Percentiles rank a stretch among this genome's conserved stretches.
phyloP scores from a whole-genome alignment of 1,140 invertebrate genomes.

The Drosophila littoralis region DNA sequence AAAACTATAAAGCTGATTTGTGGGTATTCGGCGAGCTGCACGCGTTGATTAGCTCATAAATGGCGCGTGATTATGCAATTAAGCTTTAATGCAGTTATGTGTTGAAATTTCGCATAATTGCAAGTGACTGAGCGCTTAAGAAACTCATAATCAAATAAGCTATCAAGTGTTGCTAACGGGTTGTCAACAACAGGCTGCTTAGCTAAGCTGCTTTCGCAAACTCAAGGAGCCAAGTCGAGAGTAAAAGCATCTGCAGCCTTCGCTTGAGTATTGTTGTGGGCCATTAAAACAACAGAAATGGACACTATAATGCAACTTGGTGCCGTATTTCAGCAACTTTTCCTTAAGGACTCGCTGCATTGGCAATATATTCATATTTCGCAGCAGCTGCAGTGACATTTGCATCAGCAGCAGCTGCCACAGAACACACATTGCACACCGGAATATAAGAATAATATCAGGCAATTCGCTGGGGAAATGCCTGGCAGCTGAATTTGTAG shows the following conservation, averaged over 20 bases:
- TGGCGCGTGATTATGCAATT: slow-evolving; percentile 20
- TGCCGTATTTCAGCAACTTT: slow-evolving; percentile 9
- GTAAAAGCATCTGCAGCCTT: neutral
- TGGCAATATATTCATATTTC: slow-evolving; percentile 74
- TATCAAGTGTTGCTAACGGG: slow-evolving; percentile 1
- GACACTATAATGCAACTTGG: slow-evolving; percentile 38
- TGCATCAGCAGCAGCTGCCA: slow-evolving; percentile 48
- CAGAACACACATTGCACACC: slow-evolving; percentile 8
- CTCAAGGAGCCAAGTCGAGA: neutral
- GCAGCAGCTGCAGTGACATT: slow-evolving; percentile 41
- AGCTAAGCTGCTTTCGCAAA: neutral
- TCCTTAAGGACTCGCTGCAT: slow-evolving; percentile 19
- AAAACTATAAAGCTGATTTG: slow-evolving; percentile 11
- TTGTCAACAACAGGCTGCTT: neutral
- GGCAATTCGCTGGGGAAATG: slow-evolving; percentile 12
- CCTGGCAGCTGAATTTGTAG: slow-evolving; percentile 34
- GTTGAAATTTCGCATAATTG: neutral
- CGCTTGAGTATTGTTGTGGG: neutral
- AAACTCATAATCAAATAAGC: slow-evolving; percentile 21
- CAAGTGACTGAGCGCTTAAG: neutral
- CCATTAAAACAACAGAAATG: slow-evolving; percentile 28
- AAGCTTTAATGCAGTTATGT: slow-evolving; percentile 1
- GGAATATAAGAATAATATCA: slow-evolving; percentile 3
- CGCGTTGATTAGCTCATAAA: slow-evolving; percentile 34
- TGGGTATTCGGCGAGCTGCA: neutral